phyloP scores from a whole-genome alignment of 2,888 invertebrate species.

The Hyles lineata region DNA sequence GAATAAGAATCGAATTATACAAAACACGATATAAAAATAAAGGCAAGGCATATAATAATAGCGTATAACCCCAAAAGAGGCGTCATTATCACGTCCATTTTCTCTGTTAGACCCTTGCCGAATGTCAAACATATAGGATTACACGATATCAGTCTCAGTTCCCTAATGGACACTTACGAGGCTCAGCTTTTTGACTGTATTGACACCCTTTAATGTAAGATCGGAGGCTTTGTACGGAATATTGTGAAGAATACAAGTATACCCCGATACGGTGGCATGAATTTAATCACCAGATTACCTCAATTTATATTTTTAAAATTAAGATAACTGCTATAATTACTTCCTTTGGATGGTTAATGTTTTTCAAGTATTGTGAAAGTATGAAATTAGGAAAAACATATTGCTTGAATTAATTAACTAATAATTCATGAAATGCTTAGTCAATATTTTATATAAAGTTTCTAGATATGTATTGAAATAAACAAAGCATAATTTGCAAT shows the following conservation, averaged over 20 bases:
- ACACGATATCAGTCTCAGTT: conserved; percentile 69
- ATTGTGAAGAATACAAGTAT: conserved; percentile 28
- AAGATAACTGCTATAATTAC: too few species aligned
- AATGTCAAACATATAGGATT: conserved; percentile 79
- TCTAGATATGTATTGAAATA: too few species aligned
- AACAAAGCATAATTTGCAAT: too few species aligned
- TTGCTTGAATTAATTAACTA: too few species aligned
- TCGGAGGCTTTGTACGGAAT: conserved; percentile 45
- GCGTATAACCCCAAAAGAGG: conserved; percentile 57
- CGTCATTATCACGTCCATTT: conserved; percentile 65
- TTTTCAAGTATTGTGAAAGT: too few species aligned
- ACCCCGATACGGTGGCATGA: not conserved
- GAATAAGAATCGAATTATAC: not conserved
- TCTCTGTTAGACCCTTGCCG: conserved; percentile 60
- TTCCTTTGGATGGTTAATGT: too few species aligned
- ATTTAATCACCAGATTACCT: not conserved
- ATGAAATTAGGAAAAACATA: too few species aligned
- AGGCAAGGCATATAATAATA: conserved; percentile 2
- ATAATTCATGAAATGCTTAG: too few species aligned
- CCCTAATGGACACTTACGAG: conserved; percentile 78
- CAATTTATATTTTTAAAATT: not conserved
- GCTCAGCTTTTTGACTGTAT: conserved; percentile 63
- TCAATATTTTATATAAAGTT: too few species aligned
- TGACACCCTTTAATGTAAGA: conserved; percentile 65
- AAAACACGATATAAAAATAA: conserved; percentile 11